Percentiles rank a stretch among this genome's conserved stretches.
Conservation (phyloP, 2,797 vertebrate species). For the Falco concolor region DNA sequence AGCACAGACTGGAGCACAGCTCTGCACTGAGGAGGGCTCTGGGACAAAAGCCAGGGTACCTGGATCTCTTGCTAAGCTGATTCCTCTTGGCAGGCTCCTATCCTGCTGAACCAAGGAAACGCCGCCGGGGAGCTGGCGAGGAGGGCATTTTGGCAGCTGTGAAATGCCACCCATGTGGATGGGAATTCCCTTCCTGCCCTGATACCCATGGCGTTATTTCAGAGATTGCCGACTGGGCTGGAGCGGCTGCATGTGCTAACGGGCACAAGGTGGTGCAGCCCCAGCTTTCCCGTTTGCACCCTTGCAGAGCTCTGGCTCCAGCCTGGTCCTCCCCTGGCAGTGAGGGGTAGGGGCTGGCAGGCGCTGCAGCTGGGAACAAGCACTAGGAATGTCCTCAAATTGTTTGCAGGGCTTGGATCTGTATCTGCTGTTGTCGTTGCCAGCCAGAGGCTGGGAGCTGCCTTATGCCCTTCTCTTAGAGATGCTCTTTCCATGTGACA, state of each 20-base stretch:
- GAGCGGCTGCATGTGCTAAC: not conserved
- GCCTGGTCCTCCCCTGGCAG: not conserved
- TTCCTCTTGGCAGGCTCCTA: constrained; percentile 35
- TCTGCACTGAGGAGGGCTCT: not conserved
- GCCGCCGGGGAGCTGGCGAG: not conserved
- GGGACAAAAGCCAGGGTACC: constrained; percentile 54
- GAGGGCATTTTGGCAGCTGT: constrained; percentile 37
- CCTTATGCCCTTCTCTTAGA: not conserved
- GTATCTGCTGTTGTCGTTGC: not conserved
- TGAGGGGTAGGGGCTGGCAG: not conserved
- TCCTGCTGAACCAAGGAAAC: constrained; percentile 27
- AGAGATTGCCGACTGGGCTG: not conserved
- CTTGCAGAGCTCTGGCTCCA: not conserved
- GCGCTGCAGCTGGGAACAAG: not conserved
- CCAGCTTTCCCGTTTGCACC: not conserved
- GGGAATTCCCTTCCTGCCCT: constrained; percentile 31
- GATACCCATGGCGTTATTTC: not conserved
- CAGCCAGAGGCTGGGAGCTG: not conserved
- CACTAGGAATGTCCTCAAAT: not conserved
- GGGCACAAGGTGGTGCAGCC: not conserved
- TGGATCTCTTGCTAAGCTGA: constrained; percentile 20
- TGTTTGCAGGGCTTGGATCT: not conserved
- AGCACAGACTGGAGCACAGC: not conserved
- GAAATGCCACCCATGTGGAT: constrained; percentile 45
- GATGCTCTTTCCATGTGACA: not conserved